Conservation (phyloP, 2,888 invertebrate genomes). For the Phyllotreta cruciferae region DNA sequence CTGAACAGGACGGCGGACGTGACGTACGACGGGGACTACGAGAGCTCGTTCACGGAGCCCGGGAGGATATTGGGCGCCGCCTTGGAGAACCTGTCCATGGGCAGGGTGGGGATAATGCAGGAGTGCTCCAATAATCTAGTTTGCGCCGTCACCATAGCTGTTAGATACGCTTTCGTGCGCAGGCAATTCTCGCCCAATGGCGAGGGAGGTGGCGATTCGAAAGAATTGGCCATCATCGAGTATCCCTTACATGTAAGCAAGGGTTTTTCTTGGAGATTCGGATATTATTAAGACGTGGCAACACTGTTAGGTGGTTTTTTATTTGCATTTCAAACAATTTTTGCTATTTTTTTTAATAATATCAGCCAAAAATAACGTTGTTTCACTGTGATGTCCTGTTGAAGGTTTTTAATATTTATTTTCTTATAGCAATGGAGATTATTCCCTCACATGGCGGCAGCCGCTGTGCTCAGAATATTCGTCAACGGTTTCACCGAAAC, state of each 20-base stretch:
- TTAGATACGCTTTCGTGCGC: conserved; percentile 81
- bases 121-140: conserved; percentile 72
- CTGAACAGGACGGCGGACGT: conserved; percentile 91
- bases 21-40: conserved; percentile 84
- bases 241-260: conserved; percentile 79
- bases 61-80: conserved; percentile 85
- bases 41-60: conserved; percentile 89
- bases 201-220: conserved; percentile 52
- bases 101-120: conserved; percentile 76
- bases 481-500: conserved; percentile 69
- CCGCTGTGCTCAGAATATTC: conserved; percentile 71
- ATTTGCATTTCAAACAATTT: no score
- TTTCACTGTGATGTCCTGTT: background rate
- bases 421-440: conserved; percentile 79
- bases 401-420: background rate
- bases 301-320: no score
- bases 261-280: no score
- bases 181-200: conserved; percentile 72
- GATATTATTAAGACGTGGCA: no score
- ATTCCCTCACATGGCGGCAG: conserved; percentile 77
- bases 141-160: conserved; percentile 76
- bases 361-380: no score
- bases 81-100: conserved; percentile 85
- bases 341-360: no score
- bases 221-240: conserved; percentile 80